Conservation (phyloP, 1,140 invertebrate genomes). For the Procambarus virginalis region DNA sequence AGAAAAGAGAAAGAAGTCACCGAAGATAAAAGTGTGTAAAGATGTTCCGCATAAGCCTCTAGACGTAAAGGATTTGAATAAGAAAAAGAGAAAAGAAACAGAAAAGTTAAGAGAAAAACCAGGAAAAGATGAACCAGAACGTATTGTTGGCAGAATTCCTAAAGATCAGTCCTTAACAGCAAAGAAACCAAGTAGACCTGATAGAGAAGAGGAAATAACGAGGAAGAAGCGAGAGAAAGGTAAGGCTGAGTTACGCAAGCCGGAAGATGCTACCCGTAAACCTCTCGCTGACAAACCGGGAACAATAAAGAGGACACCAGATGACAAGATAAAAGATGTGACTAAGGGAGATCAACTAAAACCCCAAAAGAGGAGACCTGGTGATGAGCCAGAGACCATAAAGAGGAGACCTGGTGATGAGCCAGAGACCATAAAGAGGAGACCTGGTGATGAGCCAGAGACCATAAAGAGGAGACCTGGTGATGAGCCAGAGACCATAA, state of each 20-base stretch:
- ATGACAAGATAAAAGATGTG: background rate
- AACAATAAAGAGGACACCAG: background rate
- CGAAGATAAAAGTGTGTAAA: too few species aligned
- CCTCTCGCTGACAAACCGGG: background rate
- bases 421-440: constrained; percentile 3
- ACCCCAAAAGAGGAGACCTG: background rate
- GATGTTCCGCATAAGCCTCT: too few species aligned
- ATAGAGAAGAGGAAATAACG: background rate
- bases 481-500: background rate
- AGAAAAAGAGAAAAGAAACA: background rate
- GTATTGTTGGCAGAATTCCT: background rate
- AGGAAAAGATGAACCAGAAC: background rate
- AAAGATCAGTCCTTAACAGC: background rate
- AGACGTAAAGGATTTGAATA: background rate
- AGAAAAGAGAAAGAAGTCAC: too few species aligned
- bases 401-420: constrained; percentile 1
- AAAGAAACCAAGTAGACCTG: background rate
- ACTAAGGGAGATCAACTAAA: background rate
- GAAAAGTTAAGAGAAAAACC: too few species aligned
- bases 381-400: background rate
- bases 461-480: background rate
- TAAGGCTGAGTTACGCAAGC: background rate
- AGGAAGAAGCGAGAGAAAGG: background rate
- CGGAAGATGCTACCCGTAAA: background rate
- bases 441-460: constrained; percentile 13